These are phyloP conservation scores for Troilus luridus DNA, from an alignment of 2,888 invertebrate genomes.

Conservation along the genomic window DNA sequence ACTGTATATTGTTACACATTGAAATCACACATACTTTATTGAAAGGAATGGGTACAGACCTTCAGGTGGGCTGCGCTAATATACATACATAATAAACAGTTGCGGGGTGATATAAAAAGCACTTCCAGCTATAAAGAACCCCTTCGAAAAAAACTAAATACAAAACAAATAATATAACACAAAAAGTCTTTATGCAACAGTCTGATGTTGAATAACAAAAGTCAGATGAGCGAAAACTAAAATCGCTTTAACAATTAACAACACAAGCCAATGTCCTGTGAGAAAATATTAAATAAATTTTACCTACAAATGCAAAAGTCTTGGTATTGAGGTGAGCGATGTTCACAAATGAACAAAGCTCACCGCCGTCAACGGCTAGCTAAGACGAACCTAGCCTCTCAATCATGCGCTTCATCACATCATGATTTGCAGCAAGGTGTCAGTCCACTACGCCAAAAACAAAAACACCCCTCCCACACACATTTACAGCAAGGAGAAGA, in stretches of 20 bases:
- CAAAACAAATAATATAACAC: constrained; percentile 62
- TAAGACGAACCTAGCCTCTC: constrained; percentile 56
- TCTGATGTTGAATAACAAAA: constrained; percentile 62
- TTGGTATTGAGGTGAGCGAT: constrained; percentile 50
- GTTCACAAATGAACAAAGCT: constrained; percentile 50
- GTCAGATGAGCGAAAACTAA: constrained; percentile 58
- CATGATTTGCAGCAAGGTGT: constrained; percentile 59
- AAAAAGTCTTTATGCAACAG: constrained; percentile 65
- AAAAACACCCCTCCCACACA: constrained; percentile 55
- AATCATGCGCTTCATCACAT: constrained; percentile 47
- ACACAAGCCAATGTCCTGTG: constrained; percentile 49
- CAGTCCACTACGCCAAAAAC: constrained; percentile 62
- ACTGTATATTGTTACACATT: constrained; percentile 40
- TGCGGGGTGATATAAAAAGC: constrained; percentile 36
- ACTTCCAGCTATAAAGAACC: constrained; percentile 24
- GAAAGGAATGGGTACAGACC: constrained; percentile 57
- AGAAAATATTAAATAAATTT: constrained; percentile 57
- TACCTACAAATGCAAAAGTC: constrained; percentile 58
- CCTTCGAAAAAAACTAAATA: constrained; percentile 60
- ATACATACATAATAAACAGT: constrained; percentile 53
- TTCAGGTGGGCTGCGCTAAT: constrained; percentile 53
- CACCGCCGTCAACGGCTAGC: constrained; percentile 39
- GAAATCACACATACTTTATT: constrained; percentile 49
- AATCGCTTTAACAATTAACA: constrained; percentile 57
- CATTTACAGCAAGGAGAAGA: constrained; percentile 28